Percentiles rank a stretch among this genome's conserved stretches.
Evolutionary conservation across 2,888 invertebrate species (phyloP).

Genomic region (Acleris laterana): DNA sequence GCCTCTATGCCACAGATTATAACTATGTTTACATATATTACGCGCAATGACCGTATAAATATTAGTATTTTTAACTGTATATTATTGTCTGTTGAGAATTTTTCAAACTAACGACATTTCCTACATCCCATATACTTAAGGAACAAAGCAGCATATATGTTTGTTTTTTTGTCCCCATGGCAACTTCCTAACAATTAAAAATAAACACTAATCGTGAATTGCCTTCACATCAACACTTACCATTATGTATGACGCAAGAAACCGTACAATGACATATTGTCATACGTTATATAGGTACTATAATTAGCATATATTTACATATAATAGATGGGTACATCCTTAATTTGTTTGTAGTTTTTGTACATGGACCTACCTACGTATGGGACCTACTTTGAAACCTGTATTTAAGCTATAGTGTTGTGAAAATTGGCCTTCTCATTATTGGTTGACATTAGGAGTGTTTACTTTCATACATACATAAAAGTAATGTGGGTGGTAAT

Average conservation of each 20-base stretch:
- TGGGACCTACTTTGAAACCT: slow-evolving; percentile 24
- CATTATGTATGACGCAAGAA: slow-evolving; percentile 38
- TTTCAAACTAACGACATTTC: no score
- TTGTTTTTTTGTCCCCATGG: slow-evolving; percentile 2
- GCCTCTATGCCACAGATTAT: no score
- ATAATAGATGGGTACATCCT: slow-evolving; percentile 40
- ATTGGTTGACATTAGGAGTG: slow-evolving; percentile 15
- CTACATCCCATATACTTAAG: not conserved
- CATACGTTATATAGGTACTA: slow-evolving; percentile 33
- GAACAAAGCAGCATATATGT: not conserved
- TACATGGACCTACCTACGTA: slow-evolving; percentile 25
- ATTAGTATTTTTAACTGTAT: no score
- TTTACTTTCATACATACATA: not conserved
- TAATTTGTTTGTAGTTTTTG: slow-evolving; percentile 31
- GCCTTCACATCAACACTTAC: slow-evolving; percentile 41
- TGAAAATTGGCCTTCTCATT: slow-evolving; percentile 22
- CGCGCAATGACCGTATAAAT: no score
- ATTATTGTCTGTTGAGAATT: no score
- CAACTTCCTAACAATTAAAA: slow-evolving; percentile 43
- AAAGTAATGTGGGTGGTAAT: no score
- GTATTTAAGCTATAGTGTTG: slow-evolving; percentile 16
- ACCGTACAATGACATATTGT: slow-evolving; percentile 55
- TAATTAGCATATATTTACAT: slow-evolving; percentile 45
- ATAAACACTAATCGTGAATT: slow-evolving; percentile 43
- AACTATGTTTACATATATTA: no score